Base-by-base conservation (phyloP, 2,888 invertebrate species). In the Amphiduros pacificus region DNA sequence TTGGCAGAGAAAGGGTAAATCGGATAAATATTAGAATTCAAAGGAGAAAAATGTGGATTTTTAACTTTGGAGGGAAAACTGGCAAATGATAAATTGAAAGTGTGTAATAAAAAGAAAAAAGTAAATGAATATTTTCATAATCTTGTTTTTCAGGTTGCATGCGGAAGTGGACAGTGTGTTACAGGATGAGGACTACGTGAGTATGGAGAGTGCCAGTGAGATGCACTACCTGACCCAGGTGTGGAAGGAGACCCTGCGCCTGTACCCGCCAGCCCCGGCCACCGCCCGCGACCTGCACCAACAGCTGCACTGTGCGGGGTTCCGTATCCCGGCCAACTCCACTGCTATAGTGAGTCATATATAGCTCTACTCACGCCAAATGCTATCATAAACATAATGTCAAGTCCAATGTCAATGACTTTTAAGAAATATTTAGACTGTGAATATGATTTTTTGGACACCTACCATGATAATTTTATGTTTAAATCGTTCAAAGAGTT, bases 211-310 rank as follows among this genome's bases (percentile, higher is more conserved):
- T 29, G 11, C 60, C 2, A 22, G 29, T 14, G 22, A 51, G 32
- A 29, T 59, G 20, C 17, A 28, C 9, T 59, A 59, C 44, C n/a
- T 59, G 28, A 28, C 44, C 27, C 59, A 59, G 29, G 59, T 59
- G 22, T 52, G 36, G 28, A 32, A 53, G 52, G 59, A 59, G 52
- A 59, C 59, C 17, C 29, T 59, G 5, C 24, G 59, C 6, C 36
- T 59, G 27, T 59, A 59, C 53, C 59, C 59, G 17, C 59, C 59
- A 5, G 59, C 59, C 29, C 52, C 53, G 9, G 59, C 51, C 9
- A 59, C 59, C 1, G 59, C 59, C n/a, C 40, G 59, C 6, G 52
- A 59, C 40, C 41, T 52, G 41, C 27, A 29, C 40, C 9, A 2
- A 6, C 20, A 52, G 9, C 17, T 22, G 26, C 26, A 29, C 6